Evolutionary conservation across 2,888 invertebrate species (phyloP).

Genomic region (Melikaiella ostensackeni): DNA sequence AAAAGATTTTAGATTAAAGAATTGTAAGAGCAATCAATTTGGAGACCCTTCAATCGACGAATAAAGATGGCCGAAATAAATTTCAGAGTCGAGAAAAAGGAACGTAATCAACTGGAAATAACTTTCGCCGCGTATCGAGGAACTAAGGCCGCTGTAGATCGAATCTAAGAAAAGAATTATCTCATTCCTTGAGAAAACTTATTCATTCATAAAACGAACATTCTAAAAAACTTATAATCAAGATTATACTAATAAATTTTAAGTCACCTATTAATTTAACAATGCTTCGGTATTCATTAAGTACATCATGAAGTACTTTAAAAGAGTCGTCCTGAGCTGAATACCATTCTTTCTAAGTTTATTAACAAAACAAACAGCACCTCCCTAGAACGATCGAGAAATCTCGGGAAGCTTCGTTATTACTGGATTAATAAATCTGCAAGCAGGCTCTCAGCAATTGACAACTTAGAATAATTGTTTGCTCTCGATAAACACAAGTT

Average conservation of each 20-base stretch:
- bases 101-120: slow-evolving; percentile 3
- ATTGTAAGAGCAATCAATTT: background rate
- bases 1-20: background rate
- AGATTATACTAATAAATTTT: background rate
- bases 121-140: background rate
- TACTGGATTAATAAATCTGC: slow-evolving; percentile 16
- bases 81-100: background rate
- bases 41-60: background rate
- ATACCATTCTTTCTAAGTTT: slow-evolving; percentile 27
- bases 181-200: background rate
- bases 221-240: background rate
- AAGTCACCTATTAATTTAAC: background rate
- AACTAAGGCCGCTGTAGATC: background rate
- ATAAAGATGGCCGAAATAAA: background rate
- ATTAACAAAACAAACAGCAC: slow-evolving; percentile 22
- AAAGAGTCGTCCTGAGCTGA: slow-evolving; percentile 20
- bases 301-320: slow-evolving; percentile 5
- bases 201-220: background rate
- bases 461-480: background rate
- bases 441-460: background rate
- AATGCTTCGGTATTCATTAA: background rate
- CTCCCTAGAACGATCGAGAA: background rate
- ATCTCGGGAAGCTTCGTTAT: background rate
- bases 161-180: background rate
- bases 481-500: slow-evolving; percentile 25